A percentile compares a stretch with the other conserved stretches of the same genome.
Evolutionary conservation across 2,888 invertebrate genomes (phyloP).

Genomic region (Polymixis lichenea): DNA sequence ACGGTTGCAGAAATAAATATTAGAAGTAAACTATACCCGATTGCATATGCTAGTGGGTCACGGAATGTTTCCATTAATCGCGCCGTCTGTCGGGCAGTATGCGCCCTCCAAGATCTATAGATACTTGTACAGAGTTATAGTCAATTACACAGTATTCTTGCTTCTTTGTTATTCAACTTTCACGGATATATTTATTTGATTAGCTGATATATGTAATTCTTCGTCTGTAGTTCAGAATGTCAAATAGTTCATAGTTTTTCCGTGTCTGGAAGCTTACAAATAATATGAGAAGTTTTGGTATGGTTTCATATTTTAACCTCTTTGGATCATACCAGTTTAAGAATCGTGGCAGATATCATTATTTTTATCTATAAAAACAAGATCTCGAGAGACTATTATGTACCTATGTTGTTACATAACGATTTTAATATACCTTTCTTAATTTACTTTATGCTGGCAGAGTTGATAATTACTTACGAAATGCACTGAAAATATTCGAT

Average conservation of each 20-base stretch:
- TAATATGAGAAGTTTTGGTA: background rate
- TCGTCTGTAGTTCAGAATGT: background rate
- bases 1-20: slow-evolving; percentile 25
- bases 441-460: background rate
- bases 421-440: background rate
- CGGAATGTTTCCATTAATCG: slow-evolving; percentile 47
- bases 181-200: slow-evolving; percentile 13
- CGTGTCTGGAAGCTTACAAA: background rate
- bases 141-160: slow-evolving; percentile 39
- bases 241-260: background rate
- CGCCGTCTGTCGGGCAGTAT: slow-evolving; percentile 4
- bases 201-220: background rate
- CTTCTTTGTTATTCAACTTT: slow-evolving; percentile 21
- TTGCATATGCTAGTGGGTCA: slow-evolving; percentile 38
- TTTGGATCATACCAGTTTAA: background rate
- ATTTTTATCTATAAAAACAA: background rate
- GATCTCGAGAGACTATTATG: background rate
- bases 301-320: background rate
- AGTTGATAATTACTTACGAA: slow-evolving; percentile 1
- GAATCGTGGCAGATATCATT: background rate
- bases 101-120: slow-evolving; percentile 46
- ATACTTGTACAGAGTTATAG: slow-evolving; percentile 42
- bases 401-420: background rate
- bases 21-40: slow-evolving; percentile 15
- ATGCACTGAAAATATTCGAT: background rate